Evolutionary conservation across 2,113 vertebrate genomes (phyloP), one percentile per base, ranked within the genome.

Genomic region (Corythaixoides concolor): DNA sequence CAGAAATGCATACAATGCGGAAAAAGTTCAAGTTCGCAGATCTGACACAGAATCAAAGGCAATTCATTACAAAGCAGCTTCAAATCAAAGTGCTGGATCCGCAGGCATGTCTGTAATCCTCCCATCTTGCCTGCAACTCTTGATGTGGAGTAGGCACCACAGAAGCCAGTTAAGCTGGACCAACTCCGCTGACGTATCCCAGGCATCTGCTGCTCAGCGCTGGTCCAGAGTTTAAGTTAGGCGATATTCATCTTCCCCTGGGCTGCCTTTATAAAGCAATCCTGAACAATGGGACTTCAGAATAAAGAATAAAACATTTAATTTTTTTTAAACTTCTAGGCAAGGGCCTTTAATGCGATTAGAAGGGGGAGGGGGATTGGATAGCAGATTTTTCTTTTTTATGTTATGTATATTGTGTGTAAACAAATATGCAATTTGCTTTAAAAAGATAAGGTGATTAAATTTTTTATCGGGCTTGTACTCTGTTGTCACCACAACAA

Each of bases 371-470:
- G 95, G 73, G 75, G 74, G 69, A 83, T 49, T 78, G 94, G 88
- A 89, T 94, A 93, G 85, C 93, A 95, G 93, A 91, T 95, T 96
- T 94, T 94, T 92, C 90, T 97, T 91, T 97, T 95, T 96, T 97
- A 97, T 96, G 97, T 97, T 93, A 96, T 89, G 87, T 95, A 97
- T 96, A 97, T 97, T 89, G 59, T 95, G 94, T 91, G 97, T 97
- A 98, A 98, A 98, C 98, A 98, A 98, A 98, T 98, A 98, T 97
- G 98, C 98, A 98, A 98, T 98, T 98, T 98, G 98, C 98, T 98
- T 98, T 97, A 98, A 98, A 98, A 98, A 98, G 98, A 98, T 98
- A 98, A 98, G 97, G 98, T 97, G 98, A 98, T 98, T 98, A 98
- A 97, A 97, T 97, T 98, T 98, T 98, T 98, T 98, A 98, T 98